Evolutionary conservation across 2,797 vertebrate species (phyloP).

Genomic region (Arrhamphus sclerolepis): DNA sequence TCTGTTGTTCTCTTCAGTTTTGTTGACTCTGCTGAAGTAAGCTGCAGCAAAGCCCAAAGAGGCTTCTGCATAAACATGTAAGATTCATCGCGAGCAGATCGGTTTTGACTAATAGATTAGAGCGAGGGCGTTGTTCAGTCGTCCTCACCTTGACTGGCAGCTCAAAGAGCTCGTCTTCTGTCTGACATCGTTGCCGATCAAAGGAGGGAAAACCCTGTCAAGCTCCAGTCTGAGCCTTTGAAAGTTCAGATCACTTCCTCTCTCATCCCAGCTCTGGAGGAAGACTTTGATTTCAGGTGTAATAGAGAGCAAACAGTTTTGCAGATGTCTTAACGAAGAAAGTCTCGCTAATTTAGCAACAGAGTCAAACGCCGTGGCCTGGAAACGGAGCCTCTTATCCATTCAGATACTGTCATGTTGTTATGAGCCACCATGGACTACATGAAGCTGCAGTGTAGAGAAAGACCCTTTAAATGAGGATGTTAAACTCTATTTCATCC

Average conservation of each 20-base stretch:
- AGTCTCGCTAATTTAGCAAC: conserved; percentile 21
- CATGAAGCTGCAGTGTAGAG: too few species aligned
- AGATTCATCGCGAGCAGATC: conserved; percentile 27
- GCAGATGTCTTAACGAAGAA: conserved; percentile 18
- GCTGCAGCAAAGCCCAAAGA: conserved; percentile 40
- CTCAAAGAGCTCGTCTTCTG: conserved; percentile 53
- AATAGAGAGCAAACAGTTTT: conserved; percentile 14
- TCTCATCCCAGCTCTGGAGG: conserved; percentile 34
- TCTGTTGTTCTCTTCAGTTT: conserved; percentile 37
- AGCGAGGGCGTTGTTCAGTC: conserved; percentile 53
- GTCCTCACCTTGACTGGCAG: conserved; percentile 39
- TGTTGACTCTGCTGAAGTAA: conserved; percentile 21
- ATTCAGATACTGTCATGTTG: too few species aligned
- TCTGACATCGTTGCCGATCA: conserved; percentile 60
- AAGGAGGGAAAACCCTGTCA: conserved; percentile 50
- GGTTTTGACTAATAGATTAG: conserved; percentile 40
- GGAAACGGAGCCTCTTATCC: too few species aligned
- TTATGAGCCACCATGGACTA: too few species aligned
- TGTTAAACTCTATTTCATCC: too few species aligned
- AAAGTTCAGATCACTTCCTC: conserved; percentile 51
- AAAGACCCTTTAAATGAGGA: too few species aligned
- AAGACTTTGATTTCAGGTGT: conserved; percentile 52
- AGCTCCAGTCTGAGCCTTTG: conserved; percentile 57
- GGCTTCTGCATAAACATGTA: conserved; percentile 51
- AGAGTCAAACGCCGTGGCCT: conserved; percentile 21